These are phyloP conservation scores for Palaemon carinicauda DNA, from an alignment of 1,140 invertebrate genomes.

Conservation along the genomic window DNA sequence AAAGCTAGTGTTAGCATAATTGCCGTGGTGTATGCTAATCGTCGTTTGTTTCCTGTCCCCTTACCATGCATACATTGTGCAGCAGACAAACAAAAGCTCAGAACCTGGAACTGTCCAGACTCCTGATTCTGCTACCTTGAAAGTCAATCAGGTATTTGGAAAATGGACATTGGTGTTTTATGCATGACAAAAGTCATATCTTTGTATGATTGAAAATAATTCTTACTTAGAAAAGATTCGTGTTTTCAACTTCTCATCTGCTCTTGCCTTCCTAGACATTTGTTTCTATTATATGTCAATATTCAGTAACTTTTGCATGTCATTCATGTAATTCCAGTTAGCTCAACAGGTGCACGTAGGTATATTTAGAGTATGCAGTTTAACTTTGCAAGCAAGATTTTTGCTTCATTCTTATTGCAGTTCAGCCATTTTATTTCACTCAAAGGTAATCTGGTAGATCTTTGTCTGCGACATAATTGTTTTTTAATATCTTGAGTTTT, in stretches of 20 bases:
- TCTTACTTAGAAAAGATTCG: neutral
- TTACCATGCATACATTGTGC: constrained; percentile 27
- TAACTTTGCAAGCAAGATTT: too few relatives aligned
- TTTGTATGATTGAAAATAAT: neutral
- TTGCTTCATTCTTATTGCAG: too few relatives aligned
- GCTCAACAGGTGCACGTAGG: too few relatives aligned
- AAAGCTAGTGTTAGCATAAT: too few relatives aligned
- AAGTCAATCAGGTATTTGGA: constrained; percentile 51
- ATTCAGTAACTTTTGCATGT: too few relatives aligned
- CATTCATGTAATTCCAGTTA: too few relatives aligned
- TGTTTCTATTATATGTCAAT: neutral
- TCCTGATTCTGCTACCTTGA: constrained; percentile 48
- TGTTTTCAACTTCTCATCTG: neutral
- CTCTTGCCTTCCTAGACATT: neutral
- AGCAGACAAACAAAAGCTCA: neutral
- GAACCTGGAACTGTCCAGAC: constrained; percentile 31
- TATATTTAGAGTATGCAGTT: too few relatives aligned
- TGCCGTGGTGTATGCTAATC: neutral
- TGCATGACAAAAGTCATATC: neutral
- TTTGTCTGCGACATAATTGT: too few relatives aligned
- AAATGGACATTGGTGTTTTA: too few relatives aligned
- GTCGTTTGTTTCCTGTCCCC: neutral
- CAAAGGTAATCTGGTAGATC: too few relatives aligned
- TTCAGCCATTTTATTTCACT: too few relatives aligned
- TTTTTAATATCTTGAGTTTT: too few relatives aligned